Percentiles rank a stretch among this genome's conserved stretches.
phyloP scores from a whole-genome alignment of 2,113 vertebrate species.

The Macquaria ambigua region DNA sequence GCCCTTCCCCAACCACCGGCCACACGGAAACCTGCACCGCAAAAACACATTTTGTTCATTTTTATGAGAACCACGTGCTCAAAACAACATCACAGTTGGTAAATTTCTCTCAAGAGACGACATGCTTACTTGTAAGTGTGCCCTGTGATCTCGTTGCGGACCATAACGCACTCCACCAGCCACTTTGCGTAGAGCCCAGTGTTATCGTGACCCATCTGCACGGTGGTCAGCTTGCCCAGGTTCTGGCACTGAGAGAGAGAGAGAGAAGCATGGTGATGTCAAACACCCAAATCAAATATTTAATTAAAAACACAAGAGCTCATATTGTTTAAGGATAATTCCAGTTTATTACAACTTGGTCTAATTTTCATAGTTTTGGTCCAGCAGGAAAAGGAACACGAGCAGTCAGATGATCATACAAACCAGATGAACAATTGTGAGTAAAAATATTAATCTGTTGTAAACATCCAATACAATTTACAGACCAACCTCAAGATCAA shows the following conservation, averaged over 20 bases:
- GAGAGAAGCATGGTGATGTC: not conserved
- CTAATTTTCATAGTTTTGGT: not conserved
- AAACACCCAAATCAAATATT: not conserved
- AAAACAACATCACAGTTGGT: not conserved
- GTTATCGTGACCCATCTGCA: conserved; percentile 99
- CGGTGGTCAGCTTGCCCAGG: conserved; percentile 97
- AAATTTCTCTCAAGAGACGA: not conserved
- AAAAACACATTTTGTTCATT: not conserved
- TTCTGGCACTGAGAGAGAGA: conserved; percentile 91
- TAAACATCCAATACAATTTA: not conserved
- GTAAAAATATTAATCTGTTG: not conserved
- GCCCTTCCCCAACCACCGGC: conserved; percentile 97
- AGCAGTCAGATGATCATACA: not conserved
- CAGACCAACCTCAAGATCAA: not conserved
- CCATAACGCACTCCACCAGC: conserved; percentile 96
- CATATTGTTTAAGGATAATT: not conserved
- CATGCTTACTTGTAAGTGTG: conserved; percentile 95
- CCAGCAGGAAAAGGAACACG: not conserved
- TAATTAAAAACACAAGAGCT: not conserved
- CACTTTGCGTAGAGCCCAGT: conserved; percentile 97
- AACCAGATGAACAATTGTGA: not conserved
- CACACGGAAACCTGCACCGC: conserved; percentile 93
- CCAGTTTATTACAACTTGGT: not conserved
- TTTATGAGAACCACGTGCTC: not conserved
- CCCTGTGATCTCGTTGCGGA: conserved; percentile 98